phyloP scores from a whole-genome alignment of 2,797 vertebrate species.

The Pantherophis alleghaniensis region DNA sequence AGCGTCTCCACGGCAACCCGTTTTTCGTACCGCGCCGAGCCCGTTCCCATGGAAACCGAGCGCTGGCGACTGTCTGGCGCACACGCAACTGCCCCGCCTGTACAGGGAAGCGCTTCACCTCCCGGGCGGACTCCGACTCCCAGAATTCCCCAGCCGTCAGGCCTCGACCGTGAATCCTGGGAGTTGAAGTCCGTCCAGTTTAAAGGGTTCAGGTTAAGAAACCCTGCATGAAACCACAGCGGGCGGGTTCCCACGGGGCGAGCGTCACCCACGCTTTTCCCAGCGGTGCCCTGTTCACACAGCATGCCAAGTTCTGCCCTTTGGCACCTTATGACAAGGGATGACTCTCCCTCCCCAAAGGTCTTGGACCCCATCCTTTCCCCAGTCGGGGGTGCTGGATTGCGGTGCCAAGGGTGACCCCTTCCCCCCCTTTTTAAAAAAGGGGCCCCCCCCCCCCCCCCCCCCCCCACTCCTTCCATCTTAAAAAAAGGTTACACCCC shows the following conservation, averaged over 20 bases:
- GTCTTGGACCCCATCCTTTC: neutral
- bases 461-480: neutral
- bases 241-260: neutral
- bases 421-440: neutral
- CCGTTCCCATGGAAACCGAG: neutral
- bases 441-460: constrained; percentile 15
- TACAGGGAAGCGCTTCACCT: no score
- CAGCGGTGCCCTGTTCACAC: neutral
- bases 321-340: neutral
- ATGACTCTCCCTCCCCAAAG: neutral
- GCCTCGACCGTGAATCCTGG: neutral
- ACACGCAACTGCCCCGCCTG: neutral
- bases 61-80: neutral
- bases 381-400: neutral
- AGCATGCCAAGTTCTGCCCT: neutral
- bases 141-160: neutral
- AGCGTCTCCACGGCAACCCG: neutral
- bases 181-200: neutral
- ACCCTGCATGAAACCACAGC: neutral
- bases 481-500: neutral
- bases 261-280: neutral
- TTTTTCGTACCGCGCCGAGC: neutral
- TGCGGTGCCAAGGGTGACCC: neutral
- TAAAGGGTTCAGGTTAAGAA: neutral
- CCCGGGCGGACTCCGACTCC: neutral